phyloP scores from a whole-genome alignment of 2,113 vertebrate genomes.

The Rhineura floridana region DNA sequence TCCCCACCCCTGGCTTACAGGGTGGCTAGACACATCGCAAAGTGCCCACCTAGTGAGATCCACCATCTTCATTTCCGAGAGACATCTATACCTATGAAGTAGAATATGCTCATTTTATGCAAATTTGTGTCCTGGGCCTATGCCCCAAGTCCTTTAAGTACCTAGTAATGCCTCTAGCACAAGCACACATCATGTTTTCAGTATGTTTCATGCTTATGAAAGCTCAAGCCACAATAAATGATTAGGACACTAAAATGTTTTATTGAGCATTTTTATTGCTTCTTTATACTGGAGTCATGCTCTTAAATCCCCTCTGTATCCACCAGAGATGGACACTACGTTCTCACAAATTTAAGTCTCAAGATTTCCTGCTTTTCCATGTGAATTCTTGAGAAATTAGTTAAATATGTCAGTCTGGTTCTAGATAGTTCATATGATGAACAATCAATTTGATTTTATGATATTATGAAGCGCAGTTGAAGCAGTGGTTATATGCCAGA shows the following conservation, averaged over 20 bases:
- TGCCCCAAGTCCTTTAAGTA: no score
- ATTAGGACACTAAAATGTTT: not conserved
- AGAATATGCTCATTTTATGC: not conserved
- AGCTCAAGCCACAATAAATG: not conserved
- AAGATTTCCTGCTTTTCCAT: not conserved
- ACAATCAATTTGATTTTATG: not conserved
- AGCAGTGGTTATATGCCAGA: not conserved
- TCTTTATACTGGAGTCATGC: not conserved
- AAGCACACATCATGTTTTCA: not conserved
- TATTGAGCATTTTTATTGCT: not conserved
- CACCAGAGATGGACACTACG: not conserved
- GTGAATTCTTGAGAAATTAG: constrained; percentile 8
- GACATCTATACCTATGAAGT: no score
- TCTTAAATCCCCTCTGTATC: not conserved
- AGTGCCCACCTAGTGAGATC: no score
- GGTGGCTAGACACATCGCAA: no score
- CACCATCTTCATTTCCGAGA: no score
- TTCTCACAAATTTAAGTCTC: not conserved
- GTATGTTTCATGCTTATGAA: not conserved
- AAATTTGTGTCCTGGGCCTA: not conserved
- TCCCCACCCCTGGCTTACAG: no score
- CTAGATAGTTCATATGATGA: not conserved
- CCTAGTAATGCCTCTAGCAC: not conserved
- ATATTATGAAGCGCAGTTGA: not conserved
- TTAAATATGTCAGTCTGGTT: not conserved